Base-by-base conservation (phyloP, 2,797 vertebrate genomes). In the Ataeniobius toweri region DNA sequence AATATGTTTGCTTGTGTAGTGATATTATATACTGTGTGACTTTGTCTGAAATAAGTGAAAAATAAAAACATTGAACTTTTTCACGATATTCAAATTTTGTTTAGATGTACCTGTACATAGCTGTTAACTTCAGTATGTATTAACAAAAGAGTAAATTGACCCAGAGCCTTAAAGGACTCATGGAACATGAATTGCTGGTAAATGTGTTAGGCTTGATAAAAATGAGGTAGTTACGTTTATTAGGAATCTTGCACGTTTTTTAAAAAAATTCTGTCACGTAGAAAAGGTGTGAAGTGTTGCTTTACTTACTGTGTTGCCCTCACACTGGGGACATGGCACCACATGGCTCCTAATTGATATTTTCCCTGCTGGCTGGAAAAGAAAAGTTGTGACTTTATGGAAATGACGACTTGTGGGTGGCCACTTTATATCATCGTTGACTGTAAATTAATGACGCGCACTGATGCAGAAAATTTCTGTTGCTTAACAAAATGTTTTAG, bases 401-500 rank as follows among this genome's bases (percentile, higher is more conserved):
- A 70, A 70, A 70, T 48, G 67, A 48, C 6, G n/a, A 26, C 24
- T 26, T 8, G 44, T 48, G 67, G 67, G 67, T 69, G 67, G 67
- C 67, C 67, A 69, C 67, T 55, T 26, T 69, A 69, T n/a, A 69
- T 26, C 41, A 26, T 14, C 14, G 2, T 70, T 26, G 41, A 48
- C n/a, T 70, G 67, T 48, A 70, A 48, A 70, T 26, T 70, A 70
- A 70, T 70, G 44, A 48, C 4, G 44, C n/a, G 14, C 67, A 46
- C 6, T 53, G 28, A 51, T 31, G 70, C 48, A 71, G 70, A 53
- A 51, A 71, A 51, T 51, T 6, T 51, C 9, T 71, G 28, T 71
- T 56, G 51, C 31, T 55, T 55, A 13, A 73, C 51, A 70, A 70
- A 70, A 70, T 70, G 67, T 70, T 28, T 70, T 48, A 70, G 44